Percentiles rank a stretch among this genome's conserved stretches.
These are phyloP conservation scores for Scomber colias DNA, from an alignment of 2,113 vertebrate species.

Conservation along the genomic window DNA sequence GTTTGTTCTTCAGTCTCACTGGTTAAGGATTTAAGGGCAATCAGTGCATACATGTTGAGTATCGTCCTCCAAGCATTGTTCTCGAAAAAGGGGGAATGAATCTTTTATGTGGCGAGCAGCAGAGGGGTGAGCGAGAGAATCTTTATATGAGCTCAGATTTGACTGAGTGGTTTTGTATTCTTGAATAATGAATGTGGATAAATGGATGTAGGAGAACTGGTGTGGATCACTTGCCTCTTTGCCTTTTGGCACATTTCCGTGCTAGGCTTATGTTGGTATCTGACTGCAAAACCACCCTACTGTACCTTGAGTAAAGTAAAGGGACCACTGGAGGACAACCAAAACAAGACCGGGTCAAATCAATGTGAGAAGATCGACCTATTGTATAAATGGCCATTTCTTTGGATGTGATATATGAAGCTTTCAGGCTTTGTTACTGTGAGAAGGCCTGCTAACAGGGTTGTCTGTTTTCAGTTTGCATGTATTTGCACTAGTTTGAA, in stretches of 20 bases:
- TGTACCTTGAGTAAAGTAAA: conserved; percentile 13
- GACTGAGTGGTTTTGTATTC: conserved; percentile 79
- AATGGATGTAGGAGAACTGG: conserved; percentile 66
- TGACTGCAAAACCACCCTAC: not conserved
- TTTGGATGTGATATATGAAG: conserved; percentile 24
- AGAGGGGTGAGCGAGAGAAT: conserved; percentile 51
- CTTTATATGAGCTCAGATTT: conserved; percentile 68
- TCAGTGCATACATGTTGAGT: conserved; percentile 49
- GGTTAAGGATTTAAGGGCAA: conserved; percentile 55
- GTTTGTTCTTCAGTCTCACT: conserved; percentile 25
- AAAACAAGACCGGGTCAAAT: conserved; percentile 28
- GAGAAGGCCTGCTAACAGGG: conserved; percentile 43
- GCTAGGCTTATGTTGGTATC: conserved; percentile 37
- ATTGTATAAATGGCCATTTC: not conserved
- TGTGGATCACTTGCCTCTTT: conserved; percentile 48
- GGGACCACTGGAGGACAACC: conserved; percentile 31
- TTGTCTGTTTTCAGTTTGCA: conserved; percentile 72
- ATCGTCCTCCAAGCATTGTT: conserved; percentile 36
- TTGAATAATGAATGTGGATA: conserved; percentile 81
- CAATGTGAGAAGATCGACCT: not conserved
- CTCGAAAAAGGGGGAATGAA: conserved; percentile 46
- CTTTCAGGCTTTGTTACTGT: conserved; percentile 36
- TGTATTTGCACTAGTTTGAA: conserved; percentile 83
- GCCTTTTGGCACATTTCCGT: conserved; percentile 30
- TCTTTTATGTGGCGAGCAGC: conserved; percentile 60